phyloP scores from a whole-genome alignment of 2,113 vertebrate genomes.

The Poeciliopsis retropinna region DNA sequence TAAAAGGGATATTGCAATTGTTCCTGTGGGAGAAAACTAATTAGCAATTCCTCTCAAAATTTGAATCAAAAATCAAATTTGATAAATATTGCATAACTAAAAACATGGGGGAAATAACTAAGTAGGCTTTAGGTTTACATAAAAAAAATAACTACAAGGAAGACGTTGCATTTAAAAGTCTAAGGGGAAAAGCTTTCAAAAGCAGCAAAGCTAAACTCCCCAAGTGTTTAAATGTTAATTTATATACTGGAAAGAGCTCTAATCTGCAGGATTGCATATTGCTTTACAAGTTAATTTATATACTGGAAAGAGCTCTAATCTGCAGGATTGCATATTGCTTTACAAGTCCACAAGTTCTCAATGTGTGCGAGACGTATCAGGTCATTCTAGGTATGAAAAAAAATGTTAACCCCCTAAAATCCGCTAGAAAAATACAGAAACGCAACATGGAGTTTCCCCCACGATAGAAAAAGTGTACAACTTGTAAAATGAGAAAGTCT shows the following conservation, averaged over 20 bases:
- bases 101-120: neutral
- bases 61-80: neutral
- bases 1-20: neutral
- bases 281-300: neutral
- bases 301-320: neutral
- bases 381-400: too few species aligned
- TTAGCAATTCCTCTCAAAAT: neutral
- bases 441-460: too few species aligned
- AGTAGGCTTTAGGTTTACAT: neutral
- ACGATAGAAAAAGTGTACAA: neutral
- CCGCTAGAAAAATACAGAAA: too few species aligned
- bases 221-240: neutral
- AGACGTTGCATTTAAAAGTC: neutral
- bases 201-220: neutral
- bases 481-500: neutral
- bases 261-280: too few species aligned
- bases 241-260: neutral
- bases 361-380: too few species aligned
- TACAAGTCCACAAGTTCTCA: too few species aligned
- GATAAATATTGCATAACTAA: neutral
- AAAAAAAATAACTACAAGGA: neutral
- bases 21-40: too few species aligned
- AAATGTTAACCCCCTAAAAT: too few species aligned
- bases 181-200: neutral
- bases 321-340: too few species aligned